Percentiles rank a stretch among this genome's conserved stretches.
These are phyloP conservation scores for Caranx ignobilis DNA, from an alignment of 2,113 vertebrate genomes.

Conservation along the genomic window DNA sequence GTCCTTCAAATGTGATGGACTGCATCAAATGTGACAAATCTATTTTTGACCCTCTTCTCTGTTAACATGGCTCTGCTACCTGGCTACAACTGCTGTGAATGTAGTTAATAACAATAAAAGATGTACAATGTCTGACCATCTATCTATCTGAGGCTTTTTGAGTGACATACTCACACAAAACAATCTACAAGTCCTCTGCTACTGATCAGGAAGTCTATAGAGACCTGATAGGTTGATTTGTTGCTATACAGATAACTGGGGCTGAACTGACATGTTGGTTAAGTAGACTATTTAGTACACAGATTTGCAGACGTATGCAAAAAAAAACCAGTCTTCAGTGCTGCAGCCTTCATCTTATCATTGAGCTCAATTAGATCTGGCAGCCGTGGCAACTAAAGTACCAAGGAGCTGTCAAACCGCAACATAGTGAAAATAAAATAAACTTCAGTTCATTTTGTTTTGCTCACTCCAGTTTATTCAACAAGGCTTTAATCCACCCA, in stretches of 20 bases:
- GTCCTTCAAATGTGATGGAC: neutral
- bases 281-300: constrained; percentile 33
- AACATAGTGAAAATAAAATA: constrained; percentile 42
- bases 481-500: constrained; percentile 9
- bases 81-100: neutral
- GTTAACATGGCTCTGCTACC: neutral
- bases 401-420: constrained; percentile 49
- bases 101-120: neutral
- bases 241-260: constrained; percentile 6
- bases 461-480: constrained; percentile 23
- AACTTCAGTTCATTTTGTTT: constrained; percentile 29
- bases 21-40: neutral
- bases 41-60: neutral
- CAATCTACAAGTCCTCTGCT: too few species aligned
- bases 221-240: constrained; percentile 35
- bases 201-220: neutral
- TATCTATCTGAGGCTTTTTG: neutral
- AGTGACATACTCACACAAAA: neutral
- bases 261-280: constrained; percentile 42
- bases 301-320: constrained; percentile 24
- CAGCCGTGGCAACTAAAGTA: constrained; percentile 57
- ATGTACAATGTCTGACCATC: neutral
- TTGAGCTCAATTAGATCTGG: constrained; percentile 51
- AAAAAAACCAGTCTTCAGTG: constrained; percentile 17
- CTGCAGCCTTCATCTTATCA: constrained; percentile 47